These are phyloP conservation scores for cat (Felis catus) DNA, from an alignment of 2,113 vertebrate genomes.

Conservation along the genomic window F.catus_Fca126_mat1.0 CM031420.1:119460001-119460500, in stretches of 20 bases:
- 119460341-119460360: background rate
- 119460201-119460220: background rate
- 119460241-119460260: background rate
- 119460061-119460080: background rate
- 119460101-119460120: background rate
- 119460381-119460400: background rate
- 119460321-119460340: background rate
- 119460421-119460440: background rate
- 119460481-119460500: background rate
- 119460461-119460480: background rate
- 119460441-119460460: background rate
- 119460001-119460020: background rate
- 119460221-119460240: background rate
- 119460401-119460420: background rate
- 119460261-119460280: background rate
- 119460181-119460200: background rate
- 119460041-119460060: background rate
- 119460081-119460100: background rate
- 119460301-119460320: background rate
- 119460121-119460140: background rate
- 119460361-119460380: background rate
- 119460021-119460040: background rate
- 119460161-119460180: background rate
- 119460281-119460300: background rate
- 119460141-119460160: background rate